Evolutionary conservation across 2,888 invertebrate genomes (phyloP), one percentile per base, ranked within the genome.

Genomic region (Tinea pellionella): DNA sequence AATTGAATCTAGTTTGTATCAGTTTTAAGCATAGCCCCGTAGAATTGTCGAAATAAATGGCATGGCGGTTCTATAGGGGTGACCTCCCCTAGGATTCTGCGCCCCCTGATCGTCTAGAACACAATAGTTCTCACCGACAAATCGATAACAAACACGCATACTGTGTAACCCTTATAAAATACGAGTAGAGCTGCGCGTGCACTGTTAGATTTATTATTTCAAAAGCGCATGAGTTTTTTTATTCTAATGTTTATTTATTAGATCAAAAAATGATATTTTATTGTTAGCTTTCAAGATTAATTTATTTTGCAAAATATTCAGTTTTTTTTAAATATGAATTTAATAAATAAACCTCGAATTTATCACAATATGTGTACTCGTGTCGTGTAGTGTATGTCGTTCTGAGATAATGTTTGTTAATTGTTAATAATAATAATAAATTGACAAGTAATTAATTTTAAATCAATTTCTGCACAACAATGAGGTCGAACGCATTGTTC

Each of bases 91-190:
- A 72, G 72, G 83, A 82, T 77, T 82, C 79, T 83, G 78, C 75
- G 75, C 71, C 75, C 75, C 71, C 71, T 72, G 69, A 70, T 66
- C 61, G 63, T 64, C 69, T 69, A 71, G 30, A 8, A 57, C 57
- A 85, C 82, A 84, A 85, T 83, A 85, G 83, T 80, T 80, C 80
- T 78, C 78, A 80, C 73, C 69, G 71, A 75, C 74, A 74, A 84
- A 85, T 85, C 85, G 73, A 85, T 86, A 83, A 65, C 65, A 66
- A 62, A 57, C 57, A 57, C 32, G 57, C 57, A 47, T 41, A 41
- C 2, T 51, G 4, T 53, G 53, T 53, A 9, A 47, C 16, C 47
- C 16, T 9, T 15, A 41, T 8, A n/a, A 53, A 2, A 19, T 6
- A 32, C 9, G 1, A 57, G n/a, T 57, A 16, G 13, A 24, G 18